These are phyloP conservation scores for Pipistrellus nathusii DNA, from an alignment of 2,797 vertebrate species.

Conservation along the genomic window DNA sequence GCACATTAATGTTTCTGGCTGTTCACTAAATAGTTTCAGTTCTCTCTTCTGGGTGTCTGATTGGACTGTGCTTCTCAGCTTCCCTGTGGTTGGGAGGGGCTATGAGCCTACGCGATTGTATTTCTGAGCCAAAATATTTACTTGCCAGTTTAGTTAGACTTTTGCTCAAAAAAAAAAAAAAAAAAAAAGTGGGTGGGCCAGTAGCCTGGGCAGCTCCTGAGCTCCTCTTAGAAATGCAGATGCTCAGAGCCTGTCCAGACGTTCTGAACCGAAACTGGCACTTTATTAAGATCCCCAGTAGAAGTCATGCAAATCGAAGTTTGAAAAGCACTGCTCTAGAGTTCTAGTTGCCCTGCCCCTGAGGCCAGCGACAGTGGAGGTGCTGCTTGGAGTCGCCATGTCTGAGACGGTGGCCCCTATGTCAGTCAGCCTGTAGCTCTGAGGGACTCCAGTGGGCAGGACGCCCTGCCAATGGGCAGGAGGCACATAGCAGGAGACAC, in stretches of 20 bases:
- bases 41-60: not conserved
- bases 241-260: not conserved
- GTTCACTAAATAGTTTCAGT: not conserved
- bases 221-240: not conserved
- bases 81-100: not conserved
- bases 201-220: not conserved
- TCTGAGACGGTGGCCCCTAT: not conserved
- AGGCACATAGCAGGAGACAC: not conserved
- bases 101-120: not conserved
- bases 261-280: not conserved
- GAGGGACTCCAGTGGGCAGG: not conserved
- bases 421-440: not conserved
- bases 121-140: conserved; percentile 11
- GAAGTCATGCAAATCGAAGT: not conserved
- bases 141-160: not conserved
- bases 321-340: not conserved
- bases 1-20: not conserved
- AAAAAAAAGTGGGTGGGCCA: not conserved
- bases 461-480: not conserved
- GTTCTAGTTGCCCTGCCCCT: not conserved
- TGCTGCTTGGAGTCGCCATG: not conserved
- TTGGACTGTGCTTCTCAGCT: not conserved
- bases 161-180: not conserved
- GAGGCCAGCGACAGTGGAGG: not conserved
- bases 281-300: not conserved